Evolutionary conservation across 2,888 invertebrate species (phyloP).

Genomic region (Endotricha flammealis): DNA sequence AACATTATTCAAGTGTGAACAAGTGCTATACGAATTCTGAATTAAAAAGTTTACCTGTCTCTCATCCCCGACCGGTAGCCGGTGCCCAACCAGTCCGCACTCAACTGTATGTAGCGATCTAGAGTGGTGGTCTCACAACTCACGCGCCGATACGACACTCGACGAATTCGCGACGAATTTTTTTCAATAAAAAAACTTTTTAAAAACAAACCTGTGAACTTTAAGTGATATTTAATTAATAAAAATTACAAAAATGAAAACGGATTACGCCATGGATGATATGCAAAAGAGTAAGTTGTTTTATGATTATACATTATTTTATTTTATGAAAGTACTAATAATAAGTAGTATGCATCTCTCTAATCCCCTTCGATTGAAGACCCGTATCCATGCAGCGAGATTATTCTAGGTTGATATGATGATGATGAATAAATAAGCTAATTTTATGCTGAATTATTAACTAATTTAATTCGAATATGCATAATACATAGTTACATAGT

Average conservation of each 20-base stretch:
- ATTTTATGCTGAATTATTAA: too few species aligned
- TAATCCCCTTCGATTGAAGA: too few species aligned
- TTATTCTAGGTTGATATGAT: too few species aligned
- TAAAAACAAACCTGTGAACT: too few species aligned
- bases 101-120: conserved; percentile 53
- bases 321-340: too few species aligned
- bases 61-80: conserved; percentile 43
- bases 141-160: conserved; percentile 16
- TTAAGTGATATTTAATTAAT: too few species aligned
- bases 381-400: too few species aligned
- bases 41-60: conserved; percentile 49
- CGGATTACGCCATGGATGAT: conserved; percentile 76
- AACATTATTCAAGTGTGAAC: conserved; percentile 26
- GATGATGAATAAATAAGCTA: too few species aligned
- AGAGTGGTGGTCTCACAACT: conserved; percentile 51
- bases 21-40: conserved; percentile 34
- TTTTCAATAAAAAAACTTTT: conserved; percentile 64
- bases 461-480: too few species aligned
- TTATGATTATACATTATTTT: too few species aligned
- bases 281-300: conserved; percentile 71
- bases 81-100: conserved; percentile 31
- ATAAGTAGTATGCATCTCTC: too few species aligned
- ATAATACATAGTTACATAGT: too few species aligned
- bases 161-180: conserved; percentile 29
- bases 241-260: conserved; percentile 73